These are phyloP conservation scores for Ormyrus labotus DNA, from an alignment of 2,888 invertebrate genomes.

Conservation along the genomic window DNA sequence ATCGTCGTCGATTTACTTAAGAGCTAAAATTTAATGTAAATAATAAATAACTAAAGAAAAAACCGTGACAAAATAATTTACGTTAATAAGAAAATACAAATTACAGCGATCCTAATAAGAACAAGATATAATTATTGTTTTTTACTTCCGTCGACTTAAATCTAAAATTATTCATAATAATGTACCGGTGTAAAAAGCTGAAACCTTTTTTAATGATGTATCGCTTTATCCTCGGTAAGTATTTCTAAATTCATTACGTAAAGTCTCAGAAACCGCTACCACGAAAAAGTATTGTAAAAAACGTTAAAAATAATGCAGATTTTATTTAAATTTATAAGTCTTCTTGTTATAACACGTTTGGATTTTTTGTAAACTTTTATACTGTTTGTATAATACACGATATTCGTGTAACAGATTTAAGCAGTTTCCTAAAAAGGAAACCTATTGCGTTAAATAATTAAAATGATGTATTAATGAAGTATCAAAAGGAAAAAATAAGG, in stretches of 20 bases:
- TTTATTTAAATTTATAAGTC: constrained; percentile 55
- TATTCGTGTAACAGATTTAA: constrained; percentile 53
- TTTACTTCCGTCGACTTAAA: constrained; percentile 57
- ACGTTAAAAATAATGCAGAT: constrained; percentile 53
- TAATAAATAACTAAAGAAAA: constrained; percentile 40
- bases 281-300: constrained; percentile 56
- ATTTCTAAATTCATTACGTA: constrained; percentile 55
- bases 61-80: constrained; percentile 20
- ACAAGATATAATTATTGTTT: constrained; percentile 46
- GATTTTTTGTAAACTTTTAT: constrained; percentile 58
- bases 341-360: constrained; percentile 56
- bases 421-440: constrained; percentile 49
- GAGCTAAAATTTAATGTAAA: constrained; percentile 46
- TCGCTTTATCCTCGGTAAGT: constrained; percentile 52
- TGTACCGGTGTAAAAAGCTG: constrained; percentile 33
- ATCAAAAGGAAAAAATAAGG: constrained; percentile 50
- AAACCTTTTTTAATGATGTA: constrained; percentile 34
- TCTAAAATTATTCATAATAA: constrained; percentile 39
- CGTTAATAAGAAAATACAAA: constrained; percentile 33
- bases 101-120: constrained; percentile 33
- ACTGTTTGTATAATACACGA: constrained; percentile 56
- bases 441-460: constrained; percentile 47
- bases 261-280: constrained; percentile 50
- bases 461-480: constrained; percentile 45
- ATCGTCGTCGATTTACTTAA: constrained; percentile 48